Conservation (phyloP, 2,113 vertebrate genomes). For the Hippocampus mohnikei region DNA sequence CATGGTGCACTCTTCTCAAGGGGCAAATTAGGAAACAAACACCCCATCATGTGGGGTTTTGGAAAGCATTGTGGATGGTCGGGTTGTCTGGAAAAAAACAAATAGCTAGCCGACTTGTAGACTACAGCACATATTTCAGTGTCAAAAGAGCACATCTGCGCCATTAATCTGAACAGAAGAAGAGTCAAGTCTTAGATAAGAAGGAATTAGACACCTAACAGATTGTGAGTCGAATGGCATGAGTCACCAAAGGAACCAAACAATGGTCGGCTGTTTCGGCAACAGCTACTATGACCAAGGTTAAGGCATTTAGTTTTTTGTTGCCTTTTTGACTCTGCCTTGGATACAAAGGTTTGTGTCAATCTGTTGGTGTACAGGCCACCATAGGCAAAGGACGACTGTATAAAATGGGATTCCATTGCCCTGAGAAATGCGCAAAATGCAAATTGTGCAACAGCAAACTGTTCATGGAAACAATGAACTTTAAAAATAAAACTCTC, state of each 20-base stretch:
- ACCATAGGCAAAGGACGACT: background rate
- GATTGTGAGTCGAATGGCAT: background rate
- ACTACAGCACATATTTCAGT: background rate
- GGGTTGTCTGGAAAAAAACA: background rate
- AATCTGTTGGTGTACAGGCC: no score
- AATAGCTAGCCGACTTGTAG: background rate
- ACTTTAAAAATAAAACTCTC: no score
- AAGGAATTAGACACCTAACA: background rate
- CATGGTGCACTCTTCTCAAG: background rate
- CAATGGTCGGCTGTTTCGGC: background rate
- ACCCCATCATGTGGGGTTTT: background rate
- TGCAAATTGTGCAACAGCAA: no score
- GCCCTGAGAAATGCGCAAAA: no score
- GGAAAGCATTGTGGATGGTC: background rate
- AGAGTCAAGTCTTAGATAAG: no score
- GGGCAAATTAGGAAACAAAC: background rate
- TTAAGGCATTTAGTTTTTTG: background rate
- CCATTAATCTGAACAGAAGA: no score
- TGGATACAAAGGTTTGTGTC: background rate
- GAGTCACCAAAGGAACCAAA: background rate
- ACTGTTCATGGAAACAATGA: no score
- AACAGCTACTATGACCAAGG: background rate
- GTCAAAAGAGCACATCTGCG: no score
- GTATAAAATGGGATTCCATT: background rate
- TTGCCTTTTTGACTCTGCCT: background rate